Base-by-base conservation (phyloP, 1,140 invertebrate genomes). In the Caenorhabditis brenneri region DNA sequence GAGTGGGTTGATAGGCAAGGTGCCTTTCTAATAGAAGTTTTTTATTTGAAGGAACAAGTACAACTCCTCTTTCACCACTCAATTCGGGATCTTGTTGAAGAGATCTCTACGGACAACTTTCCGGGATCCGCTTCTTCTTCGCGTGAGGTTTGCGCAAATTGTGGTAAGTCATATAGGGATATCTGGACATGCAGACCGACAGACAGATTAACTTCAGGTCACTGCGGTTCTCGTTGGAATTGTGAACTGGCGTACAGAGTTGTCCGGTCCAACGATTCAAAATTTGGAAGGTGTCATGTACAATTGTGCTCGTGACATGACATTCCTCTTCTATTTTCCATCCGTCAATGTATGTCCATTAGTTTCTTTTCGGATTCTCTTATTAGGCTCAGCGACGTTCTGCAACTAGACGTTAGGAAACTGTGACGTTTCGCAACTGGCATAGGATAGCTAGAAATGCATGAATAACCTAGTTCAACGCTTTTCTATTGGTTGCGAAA, bases 221-320 rank as follows among this genome's bases (percentile, higher is more conserved):
- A 85, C 84, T 33, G 84, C 85, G 3, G 31, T 85, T 24, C 48
- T 85, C 48, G 81, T 86, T 22, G 83, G 84, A 10, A 31, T 86
- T 24, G 85, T 86, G 10, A 81, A 85, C 42, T 85, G 60, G 49
- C 79, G 65, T n/a, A 60, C 48, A 19, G 24, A 58, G 5, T 12
- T 84, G 27, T 22, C 2, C 7, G 78, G 89, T 2, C 53, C 95
- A 87, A 95, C 95, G 4, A 94, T 97, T 0, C 95, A 95, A 94
- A 98, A 97, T 91, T 96, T 97, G 82, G 97, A 97, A 90, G 96
- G 96, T 60, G 95, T 95, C 22, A 93, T 98, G 31, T 98, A 97
- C 90, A 93, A 97, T 81, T 94, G 96, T 89, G 92, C 97, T 2
- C 96, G 95, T 5, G 96, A 96, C 91, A 95, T 96, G 94, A 89